A percentile compares a stretch with the other conserved stretches of the same genome.
phyloP scores from a whole-genome alignment of 2,797 vertebrate species.

The Gymnopithys bicolor region DNA sequence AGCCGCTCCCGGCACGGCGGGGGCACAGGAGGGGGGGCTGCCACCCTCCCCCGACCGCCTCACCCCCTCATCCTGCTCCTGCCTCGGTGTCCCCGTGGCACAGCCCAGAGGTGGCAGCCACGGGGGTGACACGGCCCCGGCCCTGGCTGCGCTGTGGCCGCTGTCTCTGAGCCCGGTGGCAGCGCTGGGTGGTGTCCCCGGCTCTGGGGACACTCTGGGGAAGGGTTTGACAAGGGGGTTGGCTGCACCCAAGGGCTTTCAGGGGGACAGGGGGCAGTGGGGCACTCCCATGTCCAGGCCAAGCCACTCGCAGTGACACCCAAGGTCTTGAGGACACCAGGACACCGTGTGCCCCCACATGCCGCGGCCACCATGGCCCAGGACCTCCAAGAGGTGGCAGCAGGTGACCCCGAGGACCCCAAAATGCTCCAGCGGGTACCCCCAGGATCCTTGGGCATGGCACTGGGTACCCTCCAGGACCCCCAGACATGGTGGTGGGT shows the following conservation, averaged over 20 bases:
- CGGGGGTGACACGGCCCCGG: accelerated
- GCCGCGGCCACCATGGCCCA: accelerated
- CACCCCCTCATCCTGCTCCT: accelerated
- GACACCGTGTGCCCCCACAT: accelerated
- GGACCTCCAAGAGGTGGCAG: background rate
- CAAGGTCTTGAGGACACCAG: background rate
- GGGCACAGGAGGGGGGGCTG: background rate
- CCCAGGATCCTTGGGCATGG: background rate
- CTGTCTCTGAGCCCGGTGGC: background rate
- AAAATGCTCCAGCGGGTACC: accelerated
- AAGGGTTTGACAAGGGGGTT: too few relatives aligned
- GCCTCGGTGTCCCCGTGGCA: background rate
- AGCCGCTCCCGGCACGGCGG: background rate
- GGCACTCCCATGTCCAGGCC: accelerated
- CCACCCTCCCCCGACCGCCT: background rate
- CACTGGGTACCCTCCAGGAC: background rate
- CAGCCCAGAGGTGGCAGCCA: background rate
- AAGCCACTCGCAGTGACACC: accelerated
- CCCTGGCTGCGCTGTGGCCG: background rate
- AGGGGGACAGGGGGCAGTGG: accelerated
- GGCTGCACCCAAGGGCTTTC: background rate
- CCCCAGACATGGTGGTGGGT: background rate
- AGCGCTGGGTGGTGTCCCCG: background rate
- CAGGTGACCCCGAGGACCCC: background rate
- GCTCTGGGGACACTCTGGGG: background rate